phyloP scores from a whole-genome alignment of 2,888 invertebrate species.

The Drosophila fulvimacula region DNA sequence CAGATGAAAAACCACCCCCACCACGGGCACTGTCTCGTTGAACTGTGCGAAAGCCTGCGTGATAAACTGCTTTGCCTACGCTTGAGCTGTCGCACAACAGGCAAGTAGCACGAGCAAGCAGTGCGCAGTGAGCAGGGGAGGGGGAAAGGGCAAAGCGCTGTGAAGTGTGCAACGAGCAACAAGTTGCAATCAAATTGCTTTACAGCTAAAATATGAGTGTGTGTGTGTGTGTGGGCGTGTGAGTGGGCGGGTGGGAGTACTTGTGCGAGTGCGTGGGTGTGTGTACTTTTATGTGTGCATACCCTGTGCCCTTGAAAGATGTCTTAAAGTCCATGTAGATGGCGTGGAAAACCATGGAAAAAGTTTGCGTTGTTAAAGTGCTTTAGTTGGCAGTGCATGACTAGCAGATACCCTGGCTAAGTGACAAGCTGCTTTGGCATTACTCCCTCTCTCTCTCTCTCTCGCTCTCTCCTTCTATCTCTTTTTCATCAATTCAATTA shows the following conservation, averaged over 20 bases:
- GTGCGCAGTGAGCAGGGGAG: background rate
- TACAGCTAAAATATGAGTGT: background rate
- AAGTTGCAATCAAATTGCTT: conserved; percentile 29
- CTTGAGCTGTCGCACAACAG: background rate
- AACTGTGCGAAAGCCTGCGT: conserved; percentile 31
- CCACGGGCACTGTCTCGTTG: background rate
- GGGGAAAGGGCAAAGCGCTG: background rate
- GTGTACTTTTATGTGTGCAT: background rate
- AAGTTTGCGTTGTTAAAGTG: background rate
- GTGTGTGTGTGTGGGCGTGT: background rate
- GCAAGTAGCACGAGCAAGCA: background rate
- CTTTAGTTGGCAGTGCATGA: background rate
- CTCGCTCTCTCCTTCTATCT: background rate
- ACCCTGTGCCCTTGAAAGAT: background rate
- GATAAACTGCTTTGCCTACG: conserved; percentile 47
- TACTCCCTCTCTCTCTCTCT: background rate
- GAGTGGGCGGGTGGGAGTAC: background rate
- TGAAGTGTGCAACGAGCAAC: conserved; percentile 19
- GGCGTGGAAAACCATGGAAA: background rate
- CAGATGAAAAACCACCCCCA: background rate
- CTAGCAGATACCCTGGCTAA: background rate
- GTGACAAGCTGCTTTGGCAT: background rate
- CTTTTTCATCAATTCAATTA: no score
- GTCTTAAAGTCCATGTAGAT: background rate
- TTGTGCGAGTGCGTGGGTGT: background rate